A percentile compares a stretch with the other conserved stretches of the same genome.
phyloP scores from a whole-genome alignment of 2,113 vertebrate species.

The Eurystomus gularis region DNA sequence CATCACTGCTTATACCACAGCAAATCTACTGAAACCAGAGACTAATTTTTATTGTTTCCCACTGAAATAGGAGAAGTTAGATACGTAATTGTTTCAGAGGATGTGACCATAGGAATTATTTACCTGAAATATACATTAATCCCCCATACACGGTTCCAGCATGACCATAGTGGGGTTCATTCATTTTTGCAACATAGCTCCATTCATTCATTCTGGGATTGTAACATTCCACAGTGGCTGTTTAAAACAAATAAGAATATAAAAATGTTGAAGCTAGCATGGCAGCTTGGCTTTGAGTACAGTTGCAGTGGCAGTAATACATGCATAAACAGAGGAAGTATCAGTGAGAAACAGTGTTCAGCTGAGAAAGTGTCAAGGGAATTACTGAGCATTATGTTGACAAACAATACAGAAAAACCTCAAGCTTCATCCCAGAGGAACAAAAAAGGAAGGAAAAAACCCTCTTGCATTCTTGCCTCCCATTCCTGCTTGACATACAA shows the following conservation, averaged over 20 bases:
- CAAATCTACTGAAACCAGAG: not conserved
- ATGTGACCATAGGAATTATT: not conserved
- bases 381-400: not conserved
- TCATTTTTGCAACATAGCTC: slow-evolving; percentile 99
- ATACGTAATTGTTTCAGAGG: not conserved
- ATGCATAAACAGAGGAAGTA: not conserved
- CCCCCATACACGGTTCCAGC: slow-evolving; percentile 96
- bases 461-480: not conserved
- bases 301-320: not conserved
- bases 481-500: not conserved
- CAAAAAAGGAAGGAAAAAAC: not conserved
- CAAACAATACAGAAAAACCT: not conserved
- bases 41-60: not conserved
- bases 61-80: not conserved
- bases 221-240: slow-evolving; percentile 98
- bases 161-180: slow-evolving; percentile 96
- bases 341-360: not conserved
- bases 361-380: not conserved
- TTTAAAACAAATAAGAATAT: not conserved
- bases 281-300: not conserved
- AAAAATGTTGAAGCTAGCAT: not conserved
- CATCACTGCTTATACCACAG: not conserved
- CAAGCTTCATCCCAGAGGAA: not conserved
- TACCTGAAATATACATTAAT: slow-evolving; percentile 98
- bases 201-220: slow-evolving; percentile 97